These are phyloP conservation scores for Perccottus glenii DNA, from an alignment of 2,113 vertebrate species.

Conservation along the genomic window DNA sequence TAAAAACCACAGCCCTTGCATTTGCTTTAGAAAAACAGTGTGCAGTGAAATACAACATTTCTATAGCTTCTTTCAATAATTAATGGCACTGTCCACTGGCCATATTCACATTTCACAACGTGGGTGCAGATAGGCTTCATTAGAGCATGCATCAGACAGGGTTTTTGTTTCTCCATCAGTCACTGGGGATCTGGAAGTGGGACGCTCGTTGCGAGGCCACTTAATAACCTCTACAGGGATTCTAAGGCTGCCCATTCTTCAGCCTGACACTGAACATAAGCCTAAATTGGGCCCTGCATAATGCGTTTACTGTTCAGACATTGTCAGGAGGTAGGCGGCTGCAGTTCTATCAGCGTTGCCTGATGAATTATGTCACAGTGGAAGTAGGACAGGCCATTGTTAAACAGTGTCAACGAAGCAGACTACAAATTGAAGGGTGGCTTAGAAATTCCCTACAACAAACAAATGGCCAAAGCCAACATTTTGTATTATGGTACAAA, in stretches of 20 bases:
- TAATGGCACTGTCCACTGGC: conserved; percentile 45
- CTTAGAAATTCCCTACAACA: too few species aligned
- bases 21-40: conserved; percentile 7
- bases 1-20: background rate
- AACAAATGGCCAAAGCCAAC: too few species aligned
- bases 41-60: background rate
- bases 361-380: conserved; percentile 28
- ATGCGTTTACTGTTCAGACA: conserved; percentile 60
- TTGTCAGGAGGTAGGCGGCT: conserved; percentile 25
- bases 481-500: too few species aligned
- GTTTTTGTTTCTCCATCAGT: conserved; percentile 44
- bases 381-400: conserved; percentile 18
- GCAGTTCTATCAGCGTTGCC: background rate
- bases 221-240: conserved; percentile 63
- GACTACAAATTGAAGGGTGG: background rate
- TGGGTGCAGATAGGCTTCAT: conserved; percentile 40
- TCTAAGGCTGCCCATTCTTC: conserved; percentile 42
- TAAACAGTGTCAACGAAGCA: background rate
- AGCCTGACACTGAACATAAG: conserved; percentile 53
- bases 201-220: conserved; percentile 26
- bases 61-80: conserved; percentile 47
- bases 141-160: conserved; percentile 27
- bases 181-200: conserved; percentile 22
- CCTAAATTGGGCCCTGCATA: conserved; percentile 54
- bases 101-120: conserved; percentile 40